These are phyloP conservation scores for Branchellion lobata DNA, from an alignment of 2,888 invertebrate genomes.

Conservation along the genomic window DNA sequence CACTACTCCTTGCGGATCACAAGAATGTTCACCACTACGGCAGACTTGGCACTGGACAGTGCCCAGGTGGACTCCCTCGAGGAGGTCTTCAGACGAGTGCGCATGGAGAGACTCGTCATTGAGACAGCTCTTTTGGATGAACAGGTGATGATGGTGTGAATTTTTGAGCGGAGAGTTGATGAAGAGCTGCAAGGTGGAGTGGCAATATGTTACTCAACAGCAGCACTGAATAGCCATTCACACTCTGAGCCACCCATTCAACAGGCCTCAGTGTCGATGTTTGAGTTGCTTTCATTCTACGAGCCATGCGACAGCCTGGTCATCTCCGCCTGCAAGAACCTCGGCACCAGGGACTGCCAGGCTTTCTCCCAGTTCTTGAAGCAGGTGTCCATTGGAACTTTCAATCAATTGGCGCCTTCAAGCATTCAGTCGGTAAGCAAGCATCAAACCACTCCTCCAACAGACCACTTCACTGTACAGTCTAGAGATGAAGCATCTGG, in stretches of 20 bases:
- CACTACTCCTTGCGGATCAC: too few species aligned
- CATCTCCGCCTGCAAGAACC: slow-evolving; percentile 75
- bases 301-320: slow-evolving; percentile 77
- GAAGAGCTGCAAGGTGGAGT: neutral
- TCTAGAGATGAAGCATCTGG: slow-evolving; percentile 70
- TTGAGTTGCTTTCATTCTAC: slow-evolving; percentile 89
- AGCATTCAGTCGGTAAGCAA: too few species aligned
- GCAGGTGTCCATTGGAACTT: slow-evolving; percentile 67
- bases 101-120: slow-evolving; percentile 72
- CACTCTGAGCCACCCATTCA: too few species aligned
- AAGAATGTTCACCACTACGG: too few species aligned
- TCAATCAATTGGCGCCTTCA: too few species aligned
- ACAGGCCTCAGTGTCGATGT: slow-evolving; percentile 73
- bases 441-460: too few species aligned
- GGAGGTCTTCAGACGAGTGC: slow-evolving; percentile 76
- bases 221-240: too few species aligned
- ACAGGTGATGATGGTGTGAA: slow-evolving; percentile 65
- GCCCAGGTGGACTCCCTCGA: slow-evolving; percentile 83
- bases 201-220: too few species aligned
- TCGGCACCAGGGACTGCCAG: slow-evolving; percentile 80
- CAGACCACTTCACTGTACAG: slow-evolving; percentile 73
- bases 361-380: slow-evolving; percentile 77
- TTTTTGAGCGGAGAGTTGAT: neutral
- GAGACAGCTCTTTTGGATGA: slow-evolving; percentile 73
- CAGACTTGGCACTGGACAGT: slow-evolving; percentile 74